These are phyloP conservation scores for Drosophila nasuta DNA, from an alignment of 1,140 invertebrate species.

Conservation along the genomic window DNA sequence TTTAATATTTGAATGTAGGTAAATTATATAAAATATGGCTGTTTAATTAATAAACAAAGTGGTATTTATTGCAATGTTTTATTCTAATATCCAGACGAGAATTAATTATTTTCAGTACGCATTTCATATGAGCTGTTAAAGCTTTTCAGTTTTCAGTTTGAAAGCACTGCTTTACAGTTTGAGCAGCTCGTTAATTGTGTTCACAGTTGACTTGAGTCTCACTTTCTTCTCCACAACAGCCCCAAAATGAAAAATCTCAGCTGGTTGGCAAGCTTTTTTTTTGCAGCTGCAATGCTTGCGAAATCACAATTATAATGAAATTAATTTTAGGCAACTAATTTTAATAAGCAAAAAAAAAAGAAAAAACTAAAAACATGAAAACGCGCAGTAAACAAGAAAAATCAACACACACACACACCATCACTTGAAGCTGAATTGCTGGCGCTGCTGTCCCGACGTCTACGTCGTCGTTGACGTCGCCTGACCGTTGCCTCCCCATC, in stretches of 20 bases:
- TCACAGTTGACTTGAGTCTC: conserved; percentile 4
- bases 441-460: conserved; percentile 45
- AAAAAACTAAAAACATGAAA: conserved; percentile 3
- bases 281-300: background rate
- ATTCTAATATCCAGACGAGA: background rate
- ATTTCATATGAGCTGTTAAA: background rate
- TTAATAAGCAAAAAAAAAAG: conserved; percentile 42
- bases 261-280: conserved; percentile 7
- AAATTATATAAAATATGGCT: too few relatives aligned
- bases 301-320: conserved; percentile 2
- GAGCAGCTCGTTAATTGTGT: background rate
- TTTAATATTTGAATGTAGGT: background rate
- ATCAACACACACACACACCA: conserved; percentile 40
- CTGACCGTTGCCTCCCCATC: conserved; percentile 21
- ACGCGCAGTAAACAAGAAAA: conserved; percentile 54
- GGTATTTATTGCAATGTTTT: background rate
- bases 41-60: too few relatives aligned
- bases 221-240: conserved; percentile 18
- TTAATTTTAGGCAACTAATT: conserved; percentile 29
- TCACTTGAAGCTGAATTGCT: conserved; percentile 70
- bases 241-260: background rate
- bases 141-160: conserved; percentile 5
- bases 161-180: conserved; percentile 10
- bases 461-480: conserved; percentile 23
- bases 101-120: background rate